phyloP scores from a whole-genome alignment of 2,888 invertebrate genomes.

The Drosophila borborema region DNA sequence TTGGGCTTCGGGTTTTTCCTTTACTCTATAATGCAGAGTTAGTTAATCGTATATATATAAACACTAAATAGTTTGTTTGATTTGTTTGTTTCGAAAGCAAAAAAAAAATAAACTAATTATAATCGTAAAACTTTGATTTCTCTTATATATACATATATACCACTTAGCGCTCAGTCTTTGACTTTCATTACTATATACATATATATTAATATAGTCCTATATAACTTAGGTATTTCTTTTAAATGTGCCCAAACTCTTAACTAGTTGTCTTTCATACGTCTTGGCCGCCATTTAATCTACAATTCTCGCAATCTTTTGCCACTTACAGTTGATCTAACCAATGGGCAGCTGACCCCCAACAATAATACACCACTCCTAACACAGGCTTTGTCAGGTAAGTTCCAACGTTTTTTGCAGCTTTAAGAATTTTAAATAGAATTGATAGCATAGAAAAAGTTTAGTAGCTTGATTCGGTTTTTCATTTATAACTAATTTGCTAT shows the following conservation, averaged over 20 bases:
- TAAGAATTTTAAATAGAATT: slow-evolving; percentile 84
- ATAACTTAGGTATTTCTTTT: slow-evolving; percentile 58
- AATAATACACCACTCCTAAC: slow-evolving; percentile 98
- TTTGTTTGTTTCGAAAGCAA: slow-evolving; percentile 15
- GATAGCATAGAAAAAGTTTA: too few species aligned
- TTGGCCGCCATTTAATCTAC: slow-evolving; percentile 45
- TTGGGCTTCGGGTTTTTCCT: slow-evolving; percentile 28
- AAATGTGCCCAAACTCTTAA: slow-evolving; percentile 39
- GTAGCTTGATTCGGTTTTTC: too few species aligned
- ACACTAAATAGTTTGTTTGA: slow-evolving; percentile 10
- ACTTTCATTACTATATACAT: slow-evolving; percentile 45
- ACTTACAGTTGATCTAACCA: slow-evolving; percentile 96
- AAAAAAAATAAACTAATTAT: slow-evolving; percentile 20
- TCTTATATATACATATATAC: slow-evolving; percentile 23
- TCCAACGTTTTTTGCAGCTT: neutral
- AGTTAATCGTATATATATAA: slow-evolving; percentile 19
- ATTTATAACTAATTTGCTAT: too few species aligned
- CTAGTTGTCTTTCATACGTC: slow-evolving; percentile 29
- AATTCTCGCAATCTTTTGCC: slow-evolving; percentile 55
- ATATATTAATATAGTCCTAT: slow-evolving; percentile 41
- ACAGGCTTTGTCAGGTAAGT: slow-evolving; percentile 97
- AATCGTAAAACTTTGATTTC: slow-evolving; percentile 37
- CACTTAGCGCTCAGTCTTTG: slow-evolving; percentile 69
- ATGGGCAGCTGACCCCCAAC: slow-evolving; percentile 97
- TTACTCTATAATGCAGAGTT: slow-evolving; percentile 14